These are phyloP conservation scores for Anticlea derivata DNA, from an alignment of 2,888 invertebrate species.

Conservation along the genomic window DNA sequence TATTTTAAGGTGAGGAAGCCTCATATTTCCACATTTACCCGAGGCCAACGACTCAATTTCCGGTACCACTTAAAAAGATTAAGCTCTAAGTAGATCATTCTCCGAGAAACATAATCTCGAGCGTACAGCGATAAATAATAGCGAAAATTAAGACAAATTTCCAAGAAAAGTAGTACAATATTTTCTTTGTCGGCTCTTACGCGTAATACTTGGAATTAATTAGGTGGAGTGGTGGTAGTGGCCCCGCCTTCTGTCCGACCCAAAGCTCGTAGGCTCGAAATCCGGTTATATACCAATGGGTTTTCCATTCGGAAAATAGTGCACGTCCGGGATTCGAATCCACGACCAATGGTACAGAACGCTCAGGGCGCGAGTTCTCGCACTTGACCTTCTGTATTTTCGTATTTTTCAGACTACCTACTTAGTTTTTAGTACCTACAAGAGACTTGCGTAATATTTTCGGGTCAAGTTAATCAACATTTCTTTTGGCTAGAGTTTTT, in stretches of 20 bases:
- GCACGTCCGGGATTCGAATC: no score
- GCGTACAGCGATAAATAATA: constrained; percentile 41
- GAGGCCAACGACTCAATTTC: constrained; percentile 19
- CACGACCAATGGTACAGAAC: no score
- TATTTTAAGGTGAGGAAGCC: constrained; percentile 9
- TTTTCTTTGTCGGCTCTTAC: constrained; percentile 26
- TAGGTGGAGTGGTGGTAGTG: no score
- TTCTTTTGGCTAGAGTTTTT: constrained; percentile 17
- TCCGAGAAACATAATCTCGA: constrained; percentile 31
- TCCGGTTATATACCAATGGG: no score
- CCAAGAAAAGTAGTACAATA: constrained; percentile 34
- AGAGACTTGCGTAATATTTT: constrained; percentile 9
- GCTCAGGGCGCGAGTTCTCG: no score
- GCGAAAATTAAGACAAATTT: constrained; percentile 43
- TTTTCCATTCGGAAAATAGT: no score
- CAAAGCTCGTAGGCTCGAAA: no score
- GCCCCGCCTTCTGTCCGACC: no score
- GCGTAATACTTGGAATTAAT: constrained; percentile 5
- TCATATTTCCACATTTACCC: constrained; percentile 22
- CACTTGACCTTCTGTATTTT: neutral
- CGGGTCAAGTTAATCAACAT: constrained; percentile 21
- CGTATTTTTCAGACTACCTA: neutral
- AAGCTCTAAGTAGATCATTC: constrained; percentile 34
- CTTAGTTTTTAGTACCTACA: neutral
- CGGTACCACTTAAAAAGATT: constrained; percentile 34